Evolutionary conservation across 2,797 vertebrate genomes (phyloP).

Genomic region (Ciconia nigra): DNA sequence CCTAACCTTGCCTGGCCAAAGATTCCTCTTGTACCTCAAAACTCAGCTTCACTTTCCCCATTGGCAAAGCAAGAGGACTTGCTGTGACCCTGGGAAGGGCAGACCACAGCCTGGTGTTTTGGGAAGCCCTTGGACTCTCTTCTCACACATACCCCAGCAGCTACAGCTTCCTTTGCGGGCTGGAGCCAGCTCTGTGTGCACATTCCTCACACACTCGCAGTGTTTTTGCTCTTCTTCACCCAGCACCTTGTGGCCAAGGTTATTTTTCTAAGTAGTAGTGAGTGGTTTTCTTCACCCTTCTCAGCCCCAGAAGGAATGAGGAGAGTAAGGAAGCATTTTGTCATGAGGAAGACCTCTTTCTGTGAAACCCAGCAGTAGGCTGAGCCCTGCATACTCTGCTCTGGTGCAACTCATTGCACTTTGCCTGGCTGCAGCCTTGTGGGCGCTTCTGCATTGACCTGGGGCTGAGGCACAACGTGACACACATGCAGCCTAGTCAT

Average conservation of each 20-base stretch:
- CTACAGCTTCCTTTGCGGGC: not conserved
- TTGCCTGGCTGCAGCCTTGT: not conserved
- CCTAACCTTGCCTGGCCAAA: not conserved
- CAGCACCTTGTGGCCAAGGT: not conserved
- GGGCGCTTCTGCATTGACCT: not conserved
- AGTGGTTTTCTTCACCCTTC: not conserved
- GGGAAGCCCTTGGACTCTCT: not conserved
- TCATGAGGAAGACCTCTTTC: not conserved
- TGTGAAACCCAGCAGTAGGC: not conserved
- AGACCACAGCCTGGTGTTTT: not conserved
- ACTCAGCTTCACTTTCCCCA: not conserved
- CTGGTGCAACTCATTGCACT: not conserved
- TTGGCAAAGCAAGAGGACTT: not conserved
- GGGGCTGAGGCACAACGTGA: not conserved
- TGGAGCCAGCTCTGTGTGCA: not conserved
- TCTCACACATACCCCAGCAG: not conserved
- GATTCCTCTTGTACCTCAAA: not conserved
- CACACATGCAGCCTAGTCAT: not conserved
- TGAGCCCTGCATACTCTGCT: not conserved
- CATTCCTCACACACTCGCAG: not conserved
- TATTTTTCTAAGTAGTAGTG: not conserved
- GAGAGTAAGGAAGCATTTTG: not conserved
- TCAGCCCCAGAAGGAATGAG: not conserved
- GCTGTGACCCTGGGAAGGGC: not conserved
- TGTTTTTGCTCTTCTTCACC: not conserved